Percentiles rank a stretch among this genome's conserved stretches.
Evolutionary conservation across 1,140 invertebrate genomes (phyloP).

Genomic region (Drosophila lowei): DNA sequence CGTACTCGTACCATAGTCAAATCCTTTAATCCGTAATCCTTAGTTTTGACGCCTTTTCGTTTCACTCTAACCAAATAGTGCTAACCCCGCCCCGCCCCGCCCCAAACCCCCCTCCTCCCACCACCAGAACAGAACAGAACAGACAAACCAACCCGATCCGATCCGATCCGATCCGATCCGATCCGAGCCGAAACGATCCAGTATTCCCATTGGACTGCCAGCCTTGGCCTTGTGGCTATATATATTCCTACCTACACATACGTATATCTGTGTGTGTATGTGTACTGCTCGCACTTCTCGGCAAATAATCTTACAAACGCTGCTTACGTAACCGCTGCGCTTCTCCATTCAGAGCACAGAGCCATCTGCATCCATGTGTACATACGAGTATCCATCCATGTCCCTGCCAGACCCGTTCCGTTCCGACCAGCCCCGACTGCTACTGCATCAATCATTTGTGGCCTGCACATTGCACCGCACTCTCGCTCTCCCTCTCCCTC

Average conservation of each 20-base stretch:
- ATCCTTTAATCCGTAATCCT: slow-evolving; percentile 16
- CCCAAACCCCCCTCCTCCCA: not conserved
- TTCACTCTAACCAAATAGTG: slow-evolving; percentile 7
- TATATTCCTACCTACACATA: too few relatives aligned
- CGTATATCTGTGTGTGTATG: not conserved
- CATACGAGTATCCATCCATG: slow-evolving; percentile 6
- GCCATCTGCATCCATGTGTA: slow-evolving; percentile 39
- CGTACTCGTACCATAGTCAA: not conserved
- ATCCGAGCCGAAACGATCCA: not conserved
- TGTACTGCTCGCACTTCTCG: not conserved
- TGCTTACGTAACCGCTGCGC: slow-evolving; percentile 41
- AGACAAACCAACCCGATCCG: not conserved
- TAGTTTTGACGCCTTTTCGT: slow-evolving; percentile 28
- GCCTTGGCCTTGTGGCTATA: too few relatives aligned
- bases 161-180: not conserved
- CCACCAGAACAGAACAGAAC: too few relatives aligned
- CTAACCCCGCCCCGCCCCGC: not conserved
- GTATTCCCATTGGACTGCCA: slow-evolving; percentile 1
- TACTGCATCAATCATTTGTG: slow-evolving; percentile 20
- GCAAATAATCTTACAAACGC: slow-evolving; percentile 17
- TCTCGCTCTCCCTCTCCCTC: not conserved
- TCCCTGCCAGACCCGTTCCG: too few relatives aligned
- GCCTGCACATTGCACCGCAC: slow-evolving; percentile 28
- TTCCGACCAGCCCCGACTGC: too few relatives aligned
- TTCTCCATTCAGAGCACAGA: not conserved